Base-by-base conservation (phyloP, 1,140 invertebrate species). In the Drosophila neocordata region DNA sequence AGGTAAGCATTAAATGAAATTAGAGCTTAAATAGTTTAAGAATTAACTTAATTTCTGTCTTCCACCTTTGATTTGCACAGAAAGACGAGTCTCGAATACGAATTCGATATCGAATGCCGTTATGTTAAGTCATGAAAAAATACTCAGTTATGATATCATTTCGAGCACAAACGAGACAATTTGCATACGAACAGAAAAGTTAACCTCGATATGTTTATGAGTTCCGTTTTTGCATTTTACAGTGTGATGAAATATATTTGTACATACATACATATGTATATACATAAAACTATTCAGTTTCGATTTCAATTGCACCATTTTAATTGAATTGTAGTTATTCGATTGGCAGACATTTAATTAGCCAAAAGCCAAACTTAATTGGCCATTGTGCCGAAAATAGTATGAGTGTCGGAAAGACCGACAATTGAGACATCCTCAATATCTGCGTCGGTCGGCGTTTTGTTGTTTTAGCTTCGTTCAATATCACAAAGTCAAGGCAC, bases 261-360 rank as follows among this genome's bases (percentile, higher is more conserved):
- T n/a, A n/a, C n/a, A n/a, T n/a, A n/a, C n/a, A n/a, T n/a, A n/a
- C n/a, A n/a, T n/a, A n/a, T n/a, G n/a, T n/a, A n/a, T 24, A 4
- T 24, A 53, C 31, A 52, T 41, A 51, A 82, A 70, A 13, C 11
- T 15, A 64, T 72, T 27, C 34, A n/a, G 44, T 82, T 74, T 70
- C 37, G 68, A 34, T 48, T 52, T 15, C 37, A 8, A 52, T 52
- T 68, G 24, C 31, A 22, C 20, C 20, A 34, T n/a, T 38, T 61
- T 87, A 81, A 87, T 88, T 88, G 75, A 88, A 70, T 61, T 69
- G 67, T 82, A 82, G 87, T 81, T 87, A 75, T 69, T 79, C 65
- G 68, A 74, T 79, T 65, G 79, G 56, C 31, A 61, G 27, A 61
- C 68, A 71, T 81, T 75, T 76, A 88, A 87, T 85, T 85, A 87